Evolutionary conservation across 1,140 invertebrate genomes (phyloP), one percentile per base, ranked within the genome.

Genomic region (Apis florea): DNA sequence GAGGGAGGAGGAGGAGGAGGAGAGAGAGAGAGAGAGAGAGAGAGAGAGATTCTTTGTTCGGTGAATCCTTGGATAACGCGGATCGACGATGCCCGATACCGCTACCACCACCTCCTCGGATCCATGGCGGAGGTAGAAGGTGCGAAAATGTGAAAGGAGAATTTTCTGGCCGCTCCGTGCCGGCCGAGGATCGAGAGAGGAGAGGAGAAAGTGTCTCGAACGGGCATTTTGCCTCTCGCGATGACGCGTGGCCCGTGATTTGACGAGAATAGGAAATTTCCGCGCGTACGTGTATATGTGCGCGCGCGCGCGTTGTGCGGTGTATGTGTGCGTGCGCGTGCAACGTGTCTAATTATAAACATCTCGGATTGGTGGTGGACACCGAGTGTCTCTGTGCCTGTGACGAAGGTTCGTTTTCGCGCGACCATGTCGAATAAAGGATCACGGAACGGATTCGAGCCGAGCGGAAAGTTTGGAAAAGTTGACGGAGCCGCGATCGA

Each of bases 401-500:
- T n/a, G 13, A 13, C 2, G 13, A 53, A 53, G 51, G 12, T 53
- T 53, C 51, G 12, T 53, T 15, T 53, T 1, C 2, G 12, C 51
- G 1, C 51, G 1, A 53, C 51, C 1, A 53, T 13, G 15, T 53
- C 51, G 11, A 51, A 51, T 13, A 11, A 51, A 51, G 1, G 12
- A 1, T 15, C 15, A 0, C 53, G 0, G 53, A 6, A 4, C 13
- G 13, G 4, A 19, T 21, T 17, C 61, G 26, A 26, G 47, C 70
- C 61, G n/a, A 54, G 2, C 12, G 59, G 11, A 40, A 40, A 51
- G 61, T 77, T 87, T 73, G 73, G 31, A 40, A 87, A 80, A 82
- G 85, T 85, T 86, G 88, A 31, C 85, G 87, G 85, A 89, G 80
- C 88, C 85, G 63, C 15, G 80, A 64, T 83, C 86, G 84, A 90